A percentile compares a stretch with the other conserved stretches of the same genome.
phyloP scores from a whole-genome alignment of 1,140 invertebrate genomes.

The Leptonema lineaticorne region DNA sequence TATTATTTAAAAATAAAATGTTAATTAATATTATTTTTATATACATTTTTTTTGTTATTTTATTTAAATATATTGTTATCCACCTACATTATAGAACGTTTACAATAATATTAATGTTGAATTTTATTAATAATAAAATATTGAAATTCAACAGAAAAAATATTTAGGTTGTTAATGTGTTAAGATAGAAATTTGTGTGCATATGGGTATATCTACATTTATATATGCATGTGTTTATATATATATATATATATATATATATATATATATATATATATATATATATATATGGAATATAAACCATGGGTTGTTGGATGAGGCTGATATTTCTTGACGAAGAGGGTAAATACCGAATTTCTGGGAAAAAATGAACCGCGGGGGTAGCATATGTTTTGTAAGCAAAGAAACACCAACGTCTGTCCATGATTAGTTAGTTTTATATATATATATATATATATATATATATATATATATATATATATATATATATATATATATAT shows the following conservation, averaged over 20 bases:
- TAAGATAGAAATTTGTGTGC: conserved; percentile 17
- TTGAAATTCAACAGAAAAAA: too few species aligned
- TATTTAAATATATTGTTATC: too few species aligned
- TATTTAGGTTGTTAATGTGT: conserved; percentile 4
- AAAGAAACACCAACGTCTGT: conserved; percentile 5
- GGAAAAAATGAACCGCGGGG: conserved; percentile 14
- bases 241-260: background rate
- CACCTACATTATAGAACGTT: too few species aligned
- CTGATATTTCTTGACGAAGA: conserved; percentile 27
- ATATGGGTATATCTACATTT: too few species aligned
- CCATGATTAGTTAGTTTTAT: conserved; percentile 7
- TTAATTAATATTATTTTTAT: too few species aligned
- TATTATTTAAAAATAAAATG: too few species aligned
- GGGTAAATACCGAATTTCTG: conserved; percentile 24
- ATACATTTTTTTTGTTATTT: too few species aligned
- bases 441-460: too few species aligned
- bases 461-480: background rate
- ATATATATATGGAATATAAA: background rate
- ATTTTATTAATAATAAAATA: too few species aligned
- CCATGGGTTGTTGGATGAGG: conserved; percentile 14
- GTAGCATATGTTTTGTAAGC: conserved; percentile 23
- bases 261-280: background rate
- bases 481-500: too few species aligned
- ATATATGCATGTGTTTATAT: background rate
- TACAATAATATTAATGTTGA: too few species aligned